Conservation (phyloP, 53 echinoderm and acorn worm genomes). For the Echinometra lucunter region DNA sequence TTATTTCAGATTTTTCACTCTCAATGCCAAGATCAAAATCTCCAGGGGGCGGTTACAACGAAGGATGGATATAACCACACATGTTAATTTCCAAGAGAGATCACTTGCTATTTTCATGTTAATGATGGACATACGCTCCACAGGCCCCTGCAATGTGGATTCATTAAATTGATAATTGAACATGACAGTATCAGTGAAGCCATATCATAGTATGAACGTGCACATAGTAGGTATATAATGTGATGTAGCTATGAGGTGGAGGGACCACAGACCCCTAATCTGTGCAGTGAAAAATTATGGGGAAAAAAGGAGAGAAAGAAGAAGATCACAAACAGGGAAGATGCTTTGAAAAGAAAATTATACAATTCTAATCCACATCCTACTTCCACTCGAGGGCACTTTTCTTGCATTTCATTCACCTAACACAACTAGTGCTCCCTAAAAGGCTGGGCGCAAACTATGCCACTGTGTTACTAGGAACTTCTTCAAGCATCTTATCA, state of each 20-base stretch:
- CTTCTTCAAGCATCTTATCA: neutral
- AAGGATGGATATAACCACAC: neutral
- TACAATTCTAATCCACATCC: too few species aligned
- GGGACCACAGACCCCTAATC: neutral
- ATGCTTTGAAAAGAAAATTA: too few species aligned
- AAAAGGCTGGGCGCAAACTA: too few species aligned
- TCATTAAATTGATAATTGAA: conserved; percentile 9
- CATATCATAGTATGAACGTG: neutral
- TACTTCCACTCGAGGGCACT: too few species aligned
- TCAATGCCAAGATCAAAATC: conserved; percentile 7
- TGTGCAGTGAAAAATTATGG: too few species aligned
- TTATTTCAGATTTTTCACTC: neutral
- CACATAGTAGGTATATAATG: neutral
- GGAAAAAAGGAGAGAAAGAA: too few species aligned
- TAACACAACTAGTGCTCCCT: too few species aligned
- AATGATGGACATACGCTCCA: conserved; percentile 13
- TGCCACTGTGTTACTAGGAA: neutral
- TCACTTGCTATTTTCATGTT: conserved; percentile 39
- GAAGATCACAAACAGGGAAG: too few species aligned
- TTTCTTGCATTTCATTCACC: too few species aligned
- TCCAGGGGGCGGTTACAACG: conserved; percentile 1
- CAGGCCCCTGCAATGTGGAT: neutral
- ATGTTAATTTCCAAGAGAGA: neutral
- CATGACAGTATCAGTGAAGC: neutral
- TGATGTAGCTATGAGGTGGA: neutral